Conservation (phyloP, 2,888 invertebrate species). For the Brachypalpus laphriformis region DNA sequence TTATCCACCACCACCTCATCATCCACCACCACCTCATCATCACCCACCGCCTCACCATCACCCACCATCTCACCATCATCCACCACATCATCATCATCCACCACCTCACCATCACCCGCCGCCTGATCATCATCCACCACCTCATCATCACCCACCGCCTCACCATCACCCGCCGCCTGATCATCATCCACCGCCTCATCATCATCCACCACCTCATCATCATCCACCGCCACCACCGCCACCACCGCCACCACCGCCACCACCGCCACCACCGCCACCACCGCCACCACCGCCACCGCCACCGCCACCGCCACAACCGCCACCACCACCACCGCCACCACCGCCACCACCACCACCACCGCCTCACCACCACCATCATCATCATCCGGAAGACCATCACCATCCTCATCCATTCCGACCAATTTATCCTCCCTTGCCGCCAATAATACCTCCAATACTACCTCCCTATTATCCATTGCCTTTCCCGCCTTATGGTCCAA, state of each 20-base stretch:
- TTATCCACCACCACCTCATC: not conserved
- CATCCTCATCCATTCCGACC: not conserved
- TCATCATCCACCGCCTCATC: not conserved
- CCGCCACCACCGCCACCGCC: constrained; percentile 3
- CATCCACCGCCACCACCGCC: not conserved
- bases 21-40: not conserved
- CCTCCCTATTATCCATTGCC: not conserved
- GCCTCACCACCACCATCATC: not conserved
- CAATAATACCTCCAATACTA: not conserved
- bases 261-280: not conserved
- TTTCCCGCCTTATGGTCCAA: not conserved
- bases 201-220: not conserved
- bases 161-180: no score
- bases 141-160: not conserved
- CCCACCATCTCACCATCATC: not conserved
- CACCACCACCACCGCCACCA: not conserved
- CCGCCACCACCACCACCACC: not conserved
- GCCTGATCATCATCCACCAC: not conserved
- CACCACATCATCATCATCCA: not conserved
- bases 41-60: not conserved
- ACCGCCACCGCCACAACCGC: not conserved
- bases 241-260: not conserved
- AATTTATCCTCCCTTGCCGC: not conserved
- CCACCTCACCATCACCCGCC: not conserved
- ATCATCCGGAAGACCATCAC: not conserved